Base-by-base conservation (phyloP, 2,888 invertebrate genomes). In the Drosophila pseudotalamancana region DNA sequence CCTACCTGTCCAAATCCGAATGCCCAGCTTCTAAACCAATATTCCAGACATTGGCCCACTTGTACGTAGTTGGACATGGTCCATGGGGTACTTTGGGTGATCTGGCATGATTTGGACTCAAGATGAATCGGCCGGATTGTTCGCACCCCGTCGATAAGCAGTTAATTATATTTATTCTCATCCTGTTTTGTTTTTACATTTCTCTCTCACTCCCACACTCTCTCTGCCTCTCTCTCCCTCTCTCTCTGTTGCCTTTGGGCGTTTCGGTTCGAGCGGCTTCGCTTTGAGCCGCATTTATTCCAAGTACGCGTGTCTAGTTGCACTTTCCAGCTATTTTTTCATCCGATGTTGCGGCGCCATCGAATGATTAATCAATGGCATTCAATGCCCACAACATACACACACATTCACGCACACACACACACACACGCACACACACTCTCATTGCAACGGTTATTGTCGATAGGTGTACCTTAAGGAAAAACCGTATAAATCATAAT, bases 131-230 rank as follows among this genome's bases (percentile, higher is more conserved):
- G 54, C 64, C 61, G 72, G 69, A 59, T 79, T 85, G 79, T 85
- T 85, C 79, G 81, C 82, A 85, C 85, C 81, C 81, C 81, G 81
- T 82, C 81, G 81, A 84, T 81, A 81, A 78, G 80, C 80, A 81
- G 80, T 81, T 81, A 84, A 81, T 81, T 81, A 81, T 84, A 81
- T 79, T 79, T 79, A 77, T 79, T 82, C 77, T 77, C 82, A 85
- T 85, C 74, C 74, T 77, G 65, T 64, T 34, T 61, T 46, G 18
- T 42, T 23, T 12, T 12, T 48, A 4, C 48, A 48, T 18, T 21
- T 12, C 19, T 23, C 6, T 31, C 23, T 25, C 29, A 5, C 9
- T 34, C 9, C 42, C 45, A n/a, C n/a, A n/a, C 6, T 51, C 48
- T 18, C 18, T 12, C 19, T 23, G 9, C 34, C 23, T 25, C 29